A percentile compares a stretch with the other conserved stretches of the same genome.
Conservation (phyloP, 2,888 invertebrate genomes). For the Harpalus rufipes region DNA sequence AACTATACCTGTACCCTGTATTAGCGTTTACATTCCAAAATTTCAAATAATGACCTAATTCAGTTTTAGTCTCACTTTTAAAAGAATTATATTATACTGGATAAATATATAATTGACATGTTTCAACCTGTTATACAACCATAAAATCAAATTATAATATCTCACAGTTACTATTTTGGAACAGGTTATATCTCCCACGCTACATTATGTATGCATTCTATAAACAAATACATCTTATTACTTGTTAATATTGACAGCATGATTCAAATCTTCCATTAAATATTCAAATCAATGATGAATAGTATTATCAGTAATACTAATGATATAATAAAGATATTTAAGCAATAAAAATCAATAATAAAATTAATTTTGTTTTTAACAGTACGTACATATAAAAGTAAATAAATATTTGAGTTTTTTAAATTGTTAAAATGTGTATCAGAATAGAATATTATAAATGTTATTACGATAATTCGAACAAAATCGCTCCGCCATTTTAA, state of each 20-base stretch:
- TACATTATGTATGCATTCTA: not conserved
- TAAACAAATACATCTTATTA: conserved; percentile 1
- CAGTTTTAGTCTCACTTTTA: too few relatives aligned
- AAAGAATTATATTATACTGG: too few relatives aligned
- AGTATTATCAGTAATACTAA: not conserved
- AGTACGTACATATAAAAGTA: not conserved
- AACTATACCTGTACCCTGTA: too few relatives aligned
- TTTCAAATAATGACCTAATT: too few relatives aligned
- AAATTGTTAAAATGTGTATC: not conserved
- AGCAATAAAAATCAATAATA: not conserved
- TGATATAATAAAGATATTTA: too few relatives aligned
- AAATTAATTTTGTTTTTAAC: not conserved
- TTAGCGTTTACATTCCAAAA: too few relatives aligned
- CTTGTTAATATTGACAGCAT: not conserved
- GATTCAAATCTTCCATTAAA: not conserved
- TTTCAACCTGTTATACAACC: not conserved
- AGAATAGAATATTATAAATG: not conserved
- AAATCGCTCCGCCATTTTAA: not conserved
- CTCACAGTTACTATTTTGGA: not conserved
- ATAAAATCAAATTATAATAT: not conserved
- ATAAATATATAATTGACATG: not conserved
- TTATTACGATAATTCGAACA: not conserved
- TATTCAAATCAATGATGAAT: not conserved
- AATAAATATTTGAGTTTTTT: not conserved
- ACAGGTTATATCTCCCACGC: not conserved